Percentiles rank a stretch among this genome's conserved stretches.
These are phyloP conservation scores for Brachylomia viminalis DNA, from an alignment of 2,888 invertebrate genomes.

Conservation along the genomic window DNA sequence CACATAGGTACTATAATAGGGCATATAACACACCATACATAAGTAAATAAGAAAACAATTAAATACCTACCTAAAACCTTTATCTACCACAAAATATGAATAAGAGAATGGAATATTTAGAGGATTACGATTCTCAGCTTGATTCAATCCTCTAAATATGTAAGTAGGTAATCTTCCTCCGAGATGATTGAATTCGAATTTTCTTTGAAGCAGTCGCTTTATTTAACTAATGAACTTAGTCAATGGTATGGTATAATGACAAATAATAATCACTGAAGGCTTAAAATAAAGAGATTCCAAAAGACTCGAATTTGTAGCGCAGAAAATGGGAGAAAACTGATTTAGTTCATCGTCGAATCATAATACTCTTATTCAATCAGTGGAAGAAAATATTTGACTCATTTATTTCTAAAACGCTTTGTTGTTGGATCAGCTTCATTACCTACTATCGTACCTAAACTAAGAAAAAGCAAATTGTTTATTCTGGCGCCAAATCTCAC, in stretches of 20 bases:
- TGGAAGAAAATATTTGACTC: not conserved
- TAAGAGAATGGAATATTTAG: slow-evolving; percentile 13
- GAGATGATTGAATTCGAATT: slow-evolving; percentile 31
- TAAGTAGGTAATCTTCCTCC: slow-evolving; percentile 34
- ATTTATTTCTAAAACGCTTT: no score
- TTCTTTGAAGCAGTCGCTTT: slow-evolving; percentile 13
- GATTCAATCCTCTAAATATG: slow-evolving; percentile 32
- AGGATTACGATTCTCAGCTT: slow-evolving; percentile 1
- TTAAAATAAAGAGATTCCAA: not conserved
- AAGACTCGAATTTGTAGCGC: not conserved
- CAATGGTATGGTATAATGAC: not conserved
- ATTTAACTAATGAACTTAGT: not conserved
- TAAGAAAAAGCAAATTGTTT: no score
- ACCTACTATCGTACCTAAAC: no score
- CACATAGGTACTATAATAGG: no score
- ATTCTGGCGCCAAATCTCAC: no score
- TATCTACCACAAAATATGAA: not conserved
- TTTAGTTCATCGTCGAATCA: not conserved
- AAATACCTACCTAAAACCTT: no score
- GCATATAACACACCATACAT: no score
- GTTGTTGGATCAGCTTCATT: no score
- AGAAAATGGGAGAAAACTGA: not conserved
- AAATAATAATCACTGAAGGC: not conserved
- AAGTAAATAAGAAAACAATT: no score
- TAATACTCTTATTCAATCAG: not conserved